These are phyloP conservation scores for Gari tellinella DNA, from an alignment of 2,888 invertebrate genomes.

Conservation along the genomic window DNA sequence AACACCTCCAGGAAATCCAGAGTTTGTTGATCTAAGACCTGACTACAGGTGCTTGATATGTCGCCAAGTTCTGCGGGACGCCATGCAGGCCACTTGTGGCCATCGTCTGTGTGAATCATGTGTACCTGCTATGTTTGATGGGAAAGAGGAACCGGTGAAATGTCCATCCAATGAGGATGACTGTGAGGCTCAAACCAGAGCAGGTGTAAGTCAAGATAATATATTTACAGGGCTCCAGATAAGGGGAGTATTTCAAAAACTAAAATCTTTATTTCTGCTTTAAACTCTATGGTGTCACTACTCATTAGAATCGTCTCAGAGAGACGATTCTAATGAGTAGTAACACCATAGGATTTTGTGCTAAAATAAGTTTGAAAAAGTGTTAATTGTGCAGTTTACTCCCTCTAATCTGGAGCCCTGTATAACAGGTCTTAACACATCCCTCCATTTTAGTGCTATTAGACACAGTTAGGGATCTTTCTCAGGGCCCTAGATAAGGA, in stretches of 20 bases:
- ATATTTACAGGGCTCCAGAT: no score
- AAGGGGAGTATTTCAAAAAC: no score
- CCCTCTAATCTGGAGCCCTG: no score
- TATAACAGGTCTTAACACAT: no score
- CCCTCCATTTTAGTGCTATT: no score
- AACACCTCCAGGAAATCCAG: conserved; percentile 22
- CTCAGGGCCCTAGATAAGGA: background rate
- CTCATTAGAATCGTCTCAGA: no score
- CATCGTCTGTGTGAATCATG: conserved; percentile 67
- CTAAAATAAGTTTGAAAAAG: no score
- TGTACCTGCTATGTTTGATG: conserved; percentile 43
- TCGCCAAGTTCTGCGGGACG: conserved; percentile 49
- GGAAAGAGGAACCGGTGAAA: conserved; percentile 29
- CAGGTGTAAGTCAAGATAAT: conserved; percentile 64
- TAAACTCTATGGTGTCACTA: no score
- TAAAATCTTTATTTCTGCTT: no score
- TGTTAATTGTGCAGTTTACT: background rate
- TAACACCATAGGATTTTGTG: no score
- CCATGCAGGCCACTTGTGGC: conserved; percentile 68
- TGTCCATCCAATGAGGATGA: conserved; percentile 73
- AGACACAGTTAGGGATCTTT: background rate
- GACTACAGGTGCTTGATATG: conserved; percentile 48
- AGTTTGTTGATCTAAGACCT: conserved; percentile 21
- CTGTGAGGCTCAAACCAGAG: conserved; percentile 54
- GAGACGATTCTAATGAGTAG: no score